Conservation (phyloP, 1,140 invertebrate genomes). For the Drosophila lini region DNA sequence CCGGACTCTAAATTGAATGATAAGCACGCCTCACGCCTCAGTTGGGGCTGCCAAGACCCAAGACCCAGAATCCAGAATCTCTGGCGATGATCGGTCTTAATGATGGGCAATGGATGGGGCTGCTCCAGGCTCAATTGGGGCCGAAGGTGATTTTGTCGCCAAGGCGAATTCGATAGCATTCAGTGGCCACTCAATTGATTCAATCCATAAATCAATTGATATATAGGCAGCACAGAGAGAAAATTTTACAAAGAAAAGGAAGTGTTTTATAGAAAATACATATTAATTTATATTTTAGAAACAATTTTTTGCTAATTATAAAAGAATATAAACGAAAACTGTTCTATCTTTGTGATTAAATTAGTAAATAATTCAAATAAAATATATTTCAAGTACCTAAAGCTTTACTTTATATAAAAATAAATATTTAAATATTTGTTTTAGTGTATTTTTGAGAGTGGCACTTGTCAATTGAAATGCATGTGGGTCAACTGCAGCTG, state of each 20-base stretch:
- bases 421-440: not conserved
- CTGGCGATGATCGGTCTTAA: constrained; percentile 29
- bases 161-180: constrained; percentile 62
- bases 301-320: not conserved
- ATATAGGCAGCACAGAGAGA: constrained; percentile 29
- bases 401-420: not conserved
- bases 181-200: constrained; percentile 58
- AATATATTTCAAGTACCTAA: too few relatives aligned
- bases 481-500: constrained; percentile 36
- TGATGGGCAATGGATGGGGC: constrained; percentile 21
- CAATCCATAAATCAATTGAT: constrained; percentile 69
- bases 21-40: constrained; percentile 26
- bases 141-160: constrained; percentile 72
- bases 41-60: not conserved
- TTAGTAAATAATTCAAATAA: not conserved
- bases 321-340: not conserved
- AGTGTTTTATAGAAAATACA: not conserved
- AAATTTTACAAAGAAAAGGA: not conserved
- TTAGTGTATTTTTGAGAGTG: constrained; percentile 16
- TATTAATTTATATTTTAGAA: not conserved
- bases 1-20: constrained; percentile 44
- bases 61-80: constrained; percentile 16
- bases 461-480: constrained; percentile 61
- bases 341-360: not conserved
- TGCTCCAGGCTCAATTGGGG: constrained; percentile 55